Evolutionary conservation across 1,140 invertebrate species (phyloP), one percentile per base, ranked within the genome.

Genomic region (Sinella curviseta): DNA sequence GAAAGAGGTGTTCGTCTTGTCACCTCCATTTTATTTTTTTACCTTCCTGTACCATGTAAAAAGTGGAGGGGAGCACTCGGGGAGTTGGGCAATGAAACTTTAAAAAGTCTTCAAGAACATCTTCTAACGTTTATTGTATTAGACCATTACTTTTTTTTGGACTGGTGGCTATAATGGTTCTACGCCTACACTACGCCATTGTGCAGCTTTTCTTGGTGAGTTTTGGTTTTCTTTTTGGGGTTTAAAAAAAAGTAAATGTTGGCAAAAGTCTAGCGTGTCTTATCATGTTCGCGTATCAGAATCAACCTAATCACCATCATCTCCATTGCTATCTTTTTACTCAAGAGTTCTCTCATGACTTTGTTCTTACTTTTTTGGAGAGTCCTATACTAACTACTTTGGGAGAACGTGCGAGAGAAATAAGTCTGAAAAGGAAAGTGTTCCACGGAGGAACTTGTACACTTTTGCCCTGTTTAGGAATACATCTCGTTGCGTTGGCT

Each of bases 1-100:
- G 24, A 70, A 70, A 70, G 31, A 70, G 31, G 65, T 17, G 65
- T 33, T 70, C 31, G 8, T 70, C 65, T 31, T 70, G 65, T 70
- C 65, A 70, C 65, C 65, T 33, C 24, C 24, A 17, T 8, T 33
- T 14, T 30, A 33, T 33, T 70, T 31, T 24, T 70, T 17, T 14
- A 60, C n/a, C 24, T 60, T 60, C n/a, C n/a, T n/a, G n/a, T n/a
- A n/a, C n/a, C n/a, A n/a, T n/a, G n/a, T n/a, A 26, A 60, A 60
- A 60, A 60, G 3, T 60, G 55, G 24, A 60, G 24, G 12, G 24
- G 24, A 4, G 24, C 57, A 14, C 12, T 60, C 24, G 24, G 57
- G 12, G 39, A 8, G 8, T 48, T 20, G 14, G 31, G 28, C 65
- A 33, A 70, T 70, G 65, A 70, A 70, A 70, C 28, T 70, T 70